Evolutionary conservation across 2,797 vertebrate genomes (phyloP).

Genomic region (Clarias platycephalus): DNA sequence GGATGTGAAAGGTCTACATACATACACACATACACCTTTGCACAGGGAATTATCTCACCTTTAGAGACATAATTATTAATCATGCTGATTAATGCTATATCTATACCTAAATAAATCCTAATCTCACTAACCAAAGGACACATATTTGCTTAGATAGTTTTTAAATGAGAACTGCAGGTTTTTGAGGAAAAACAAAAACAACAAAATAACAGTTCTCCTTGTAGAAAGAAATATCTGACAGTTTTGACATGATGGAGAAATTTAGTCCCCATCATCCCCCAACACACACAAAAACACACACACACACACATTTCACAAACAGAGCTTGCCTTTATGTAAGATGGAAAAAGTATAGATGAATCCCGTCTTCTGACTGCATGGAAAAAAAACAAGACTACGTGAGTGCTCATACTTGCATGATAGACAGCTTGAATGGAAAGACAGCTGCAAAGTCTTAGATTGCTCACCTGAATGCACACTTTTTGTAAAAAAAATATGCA

Average conservation of each 20-base stretch:
- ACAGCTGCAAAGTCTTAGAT: conserved; percentile 12
- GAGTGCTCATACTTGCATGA: not conserved
- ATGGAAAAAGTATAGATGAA: not conserved
- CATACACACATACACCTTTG: not conserved
- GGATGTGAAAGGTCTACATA: not conserved
- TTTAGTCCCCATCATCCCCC: not conserved
- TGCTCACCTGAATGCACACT: not conserved
- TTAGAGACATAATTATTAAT: not conserved
- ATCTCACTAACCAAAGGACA: not conserved
- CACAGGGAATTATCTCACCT: not conserved
- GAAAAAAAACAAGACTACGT: not conserved
- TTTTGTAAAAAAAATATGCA: not conserved
- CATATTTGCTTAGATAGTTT: not conserved
- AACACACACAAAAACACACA: not conserved
- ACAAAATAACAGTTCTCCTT: not conserved
- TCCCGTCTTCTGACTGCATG: conserved; percentile 27
- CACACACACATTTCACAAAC: not conserved
- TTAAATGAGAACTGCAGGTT: not conserved
- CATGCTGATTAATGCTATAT: not conserved
- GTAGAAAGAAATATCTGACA: not conserved
- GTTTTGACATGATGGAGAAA: not conserved
- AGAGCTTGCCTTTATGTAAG: conserved; percentile 9
- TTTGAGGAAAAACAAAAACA: not conserved
- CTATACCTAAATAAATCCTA: not conserved
- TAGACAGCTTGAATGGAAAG: conserved; percentile 4